Evolutionary conservation across 2,797 vertebrate species (phyloP).

Genomic region (Centroberyx gerrardi): DNA sequence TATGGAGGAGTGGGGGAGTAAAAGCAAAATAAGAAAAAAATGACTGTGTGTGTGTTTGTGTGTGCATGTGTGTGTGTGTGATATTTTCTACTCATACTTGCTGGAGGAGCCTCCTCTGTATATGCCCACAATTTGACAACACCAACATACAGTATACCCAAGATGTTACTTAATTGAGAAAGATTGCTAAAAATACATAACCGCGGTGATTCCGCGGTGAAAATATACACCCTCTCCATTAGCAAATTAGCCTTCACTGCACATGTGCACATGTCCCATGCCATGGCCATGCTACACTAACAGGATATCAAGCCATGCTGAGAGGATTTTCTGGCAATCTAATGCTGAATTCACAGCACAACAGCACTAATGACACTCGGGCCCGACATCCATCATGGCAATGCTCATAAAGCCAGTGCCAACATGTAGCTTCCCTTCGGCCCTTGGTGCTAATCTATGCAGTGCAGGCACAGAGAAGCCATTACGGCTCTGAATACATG

Average conservation of each 20-base stretch:
- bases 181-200: conserved; percentile 33
- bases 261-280: conserved; percentile 71
- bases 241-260: conserved; percentile 75
- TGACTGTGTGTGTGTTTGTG: conserved; percentile 10
- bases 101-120: conserved; percentile 31
- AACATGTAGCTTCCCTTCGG: conserved; percentile 81
- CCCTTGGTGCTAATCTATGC: conserved; percentile 84
- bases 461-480: conserved; percentile 81
- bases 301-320: conserved; percentile 77
- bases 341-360: conserved; percentile 80
- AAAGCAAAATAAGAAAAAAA: conserved; percentile 50
- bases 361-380: conserved; percentile 85
- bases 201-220: conserved; percentile 40
- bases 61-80: conserved; percentile 13
- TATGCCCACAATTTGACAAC: conserved; percentile 25
- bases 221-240: conserved; percentile 60
- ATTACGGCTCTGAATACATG: conserved; percentile 83
- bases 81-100: conserved; percentile 7
- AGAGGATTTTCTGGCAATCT: conserved; percentile 83
- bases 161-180: conserved; percentile 32
- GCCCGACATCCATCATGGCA: conserved; percentile 82
- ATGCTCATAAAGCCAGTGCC: conserved; percentile 79
- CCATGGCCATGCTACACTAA: conserved; percentile 64
- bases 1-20: conserved; percentile 65
- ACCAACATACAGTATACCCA: conserved; percentile 43